Evolutionary conservation across 2,113 vertebrate species (phyloP).

Genomic region (Eublepharis macularius): DNA sequence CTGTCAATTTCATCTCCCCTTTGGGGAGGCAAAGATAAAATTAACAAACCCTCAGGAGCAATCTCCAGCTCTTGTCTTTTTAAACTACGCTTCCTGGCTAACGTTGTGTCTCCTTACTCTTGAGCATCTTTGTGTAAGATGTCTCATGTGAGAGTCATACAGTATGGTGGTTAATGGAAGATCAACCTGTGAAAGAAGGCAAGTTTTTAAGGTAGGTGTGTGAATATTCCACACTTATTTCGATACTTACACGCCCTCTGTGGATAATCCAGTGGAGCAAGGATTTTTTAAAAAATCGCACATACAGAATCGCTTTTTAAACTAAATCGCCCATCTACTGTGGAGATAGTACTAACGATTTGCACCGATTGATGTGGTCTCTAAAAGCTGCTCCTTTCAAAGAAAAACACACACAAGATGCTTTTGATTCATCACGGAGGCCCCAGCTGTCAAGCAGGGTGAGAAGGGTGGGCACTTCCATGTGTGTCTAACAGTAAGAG

Average conservation of each 20-base stretch:
- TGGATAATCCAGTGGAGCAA: not conserved
- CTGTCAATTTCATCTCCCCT: too few relatives aligned
- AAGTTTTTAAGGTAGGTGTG: not conserved
- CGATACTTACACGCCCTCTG: not conserved
- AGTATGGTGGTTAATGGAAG: not conserved
- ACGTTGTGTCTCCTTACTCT: too few relatives aligned
- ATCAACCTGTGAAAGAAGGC: not conserved
- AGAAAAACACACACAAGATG: not conserved
- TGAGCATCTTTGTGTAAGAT: too few relatives aligned
- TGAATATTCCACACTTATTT: not conserved
- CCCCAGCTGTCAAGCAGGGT: not conserved
- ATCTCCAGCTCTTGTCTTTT: too few relatives aligned
- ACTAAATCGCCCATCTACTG: not conserved
- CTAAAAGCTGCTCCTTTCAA: not conserved
- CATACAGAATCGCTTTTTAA: conserved; percentile 18
- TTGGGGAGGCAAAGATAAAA: too few relatives aligned
- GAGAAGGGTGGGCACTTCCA: too few relatives aligned
- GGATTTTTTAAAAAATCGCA: not conserved
- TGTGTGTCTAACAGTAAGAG: too few relatives aligned
- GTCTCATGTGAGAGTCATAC: too few relatives aligned
- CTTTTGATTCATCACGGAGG: not conserved
- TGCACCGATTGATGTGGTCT: not conserved
- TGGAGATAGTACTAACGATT: not conserved
- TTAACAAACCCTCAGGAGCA: too few relatives aligned
- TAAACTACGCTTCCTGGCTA: too few relatives aligned